Base-by-base conservation (phyloP, 2,888 invertebrate genomes). In the Lottia gigantea region DNA sequence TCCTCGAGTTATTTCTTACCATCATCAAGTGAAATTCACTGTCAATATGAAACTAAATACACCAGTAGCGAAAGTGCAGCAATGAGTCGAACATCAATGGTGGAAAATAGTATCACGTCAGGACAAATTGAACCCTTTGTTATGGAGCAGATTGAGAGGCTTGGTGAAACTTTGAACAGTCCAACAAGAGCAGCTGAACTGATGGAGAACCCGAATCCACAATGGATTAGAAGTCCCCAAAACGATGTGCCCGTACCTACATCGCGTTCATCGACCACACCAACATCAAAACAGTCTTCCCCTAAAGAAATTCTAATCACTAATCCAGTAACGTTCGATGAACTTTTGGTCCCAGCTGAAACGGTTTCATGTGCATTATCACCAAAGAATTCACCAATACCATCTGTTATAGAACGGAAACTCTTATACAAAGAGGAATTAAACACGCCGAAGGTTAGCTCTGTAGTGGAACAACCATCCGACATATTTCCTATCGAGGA, bases 71-170 rank as follows among this genome's bases (percentile, higher is more conserved):
- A 26, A 19, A 16, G 25, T 19, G 47, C 61, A 40, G 55, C 47
- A 31, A 61, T 49, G 19, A 49, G 67, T 23, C 47, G 55, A n/a
- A 45, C 61, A 23, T 67, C 67, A 8, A 61, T 67, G 67, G 7
- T 61, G 6, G 67, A 61, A 19, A 65, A 46, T 16, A 49, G 45
- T 55, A 25, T 45, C 2, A 61, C 67, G 16, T 45, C 67, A 19
- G 55, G 40, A 45, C 55, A 40, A 19, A 40, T 67, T 7, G 61
- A 67, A 49, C 55, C 47, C 25, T 67, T 55, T 61, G 67, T 67
- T 14, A 26, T 49, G 26, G 61, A 55, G 12, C 67, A 67, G 23
- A 49, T 67, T 16, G 67, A 67, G 23, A 49, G 67, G 40, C 55
- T 67, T 8, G 31, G 49, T 11, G 67, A 67, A 14, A 55, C 67